Evolutionary conservation across 64 coral and sea anemone genomes (phyloP), one percentile per base, ranked within the genome.

Genomic region (Porites lutea): DNA sequence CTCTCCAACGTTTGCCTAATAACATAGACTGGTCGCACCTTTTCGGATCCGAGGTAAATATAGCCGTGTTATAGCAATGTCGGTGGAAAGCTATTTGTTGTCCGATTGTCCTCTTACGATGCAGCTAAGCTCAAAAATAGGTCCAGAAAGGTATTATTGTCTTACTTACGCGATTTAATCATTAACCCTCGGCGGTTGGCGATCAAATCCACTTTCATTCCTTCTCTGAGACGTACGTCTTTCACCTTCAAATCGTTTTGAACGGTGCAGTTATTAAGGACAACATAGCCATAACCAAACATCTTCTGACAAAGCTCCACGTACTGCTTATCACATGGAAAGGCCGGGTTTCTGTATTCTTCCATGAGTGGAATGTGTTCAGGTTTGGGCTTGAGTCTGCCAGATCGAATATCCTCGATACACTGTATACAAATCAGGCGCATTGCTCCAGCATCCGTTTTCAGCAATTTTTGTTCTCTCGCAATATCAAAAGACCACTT

Each of bases 401-500:
- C 86, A 14, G 65, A 59, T 87, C 62, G 82, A 23, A 92, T 95
- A 53, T 98, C 92, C 20, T 86, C 89, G 48, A 92, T 92, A 55
- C 96, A 90, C 54, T 98, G 96, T 50, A 94, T 9, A 19, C 80
- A 79, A 3, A 98, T 44, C 71, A 98, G 62, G 19, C 81, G 92
- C 83, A 95, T 74, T 3, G 96, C 96, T 0, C 90, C 96, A 1
- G 86, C 87, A 5, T 98, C 93, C 18, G 96, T 95, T 37, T 92
- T 89, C 3, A 98, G 69, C 3, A 75, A 77, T 44, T 86, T 93
- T 54, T 92, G 95, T 58, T 98, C 96, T 84, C 93, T 89, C 6
- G 86, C 55, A 84, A 98, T 77, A 79, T 98, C 93, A 66, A 98
- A 98, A 13, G 96, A 98, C 96, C 96, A 98, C 43, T 82, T 87